Conservation (phyloP, 2,113 vertebrate species). For the Ploceus nigricollis region DNA sequence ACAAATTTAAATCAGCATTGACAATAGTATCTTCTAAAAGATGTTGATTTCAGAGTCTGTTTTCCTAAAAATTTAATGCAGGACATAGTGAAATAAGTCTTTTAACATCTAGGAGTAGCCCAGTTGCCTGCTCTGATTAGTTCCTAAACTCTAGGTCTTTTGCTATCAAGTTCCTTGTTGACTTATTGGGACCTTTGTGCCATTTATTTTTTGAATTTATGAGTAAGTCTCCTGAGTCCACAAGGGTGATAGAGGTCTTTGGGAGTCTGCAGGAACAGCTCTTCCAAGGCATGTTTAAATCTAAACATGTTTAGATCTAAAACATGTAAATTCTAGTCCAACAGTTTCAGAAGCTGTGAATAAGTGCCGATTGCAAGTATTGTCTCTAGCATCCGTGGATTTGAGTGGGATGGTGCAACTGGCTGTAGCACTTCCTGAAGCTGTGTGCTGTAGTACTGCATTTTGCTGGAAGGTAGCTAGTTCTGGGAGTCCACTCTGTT, state of each 20-base stretch:
- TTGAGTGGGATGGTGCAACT: background rate
- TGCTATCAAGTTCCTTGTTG: background rate
- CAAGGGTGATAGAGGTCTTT: background rate
- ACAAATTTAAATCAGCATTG: background rate
- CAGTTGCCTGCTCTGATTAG: background rate
- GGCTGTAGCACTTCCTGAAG: background rate
- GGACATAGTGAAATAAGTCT: background rate
- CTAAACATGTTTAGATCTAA: no score
- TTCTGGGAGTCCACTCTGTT: background rate
- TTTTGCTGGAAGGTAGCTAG: background rate
- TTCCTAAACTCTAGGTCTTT: background rate
- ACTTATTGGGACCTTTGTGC: background rate
- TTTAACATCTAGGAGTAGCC: background rate
- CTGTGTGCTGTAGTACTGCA: background rate
- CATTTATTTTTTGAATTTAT: background rate
- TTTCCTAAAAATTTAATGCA: background rate
- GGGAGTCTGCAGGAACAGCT: background rate
- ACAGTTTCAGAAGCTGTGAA: background rate
- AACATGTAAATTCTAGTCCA: background rate
- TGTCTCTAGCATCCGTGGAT: background rate
- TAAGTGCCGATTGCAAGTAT: fast-evolving
- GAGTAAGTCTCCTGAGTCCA: background rate
- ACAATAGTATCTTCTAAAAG: background rate
- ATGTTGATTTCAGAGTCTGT: background rate
- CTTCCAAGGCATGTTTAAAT: background rate